phyloP scores from a whole-genome alignment of 2,888 invertebrate genomes.

The Cheiracanthium punctorium region DNA sequence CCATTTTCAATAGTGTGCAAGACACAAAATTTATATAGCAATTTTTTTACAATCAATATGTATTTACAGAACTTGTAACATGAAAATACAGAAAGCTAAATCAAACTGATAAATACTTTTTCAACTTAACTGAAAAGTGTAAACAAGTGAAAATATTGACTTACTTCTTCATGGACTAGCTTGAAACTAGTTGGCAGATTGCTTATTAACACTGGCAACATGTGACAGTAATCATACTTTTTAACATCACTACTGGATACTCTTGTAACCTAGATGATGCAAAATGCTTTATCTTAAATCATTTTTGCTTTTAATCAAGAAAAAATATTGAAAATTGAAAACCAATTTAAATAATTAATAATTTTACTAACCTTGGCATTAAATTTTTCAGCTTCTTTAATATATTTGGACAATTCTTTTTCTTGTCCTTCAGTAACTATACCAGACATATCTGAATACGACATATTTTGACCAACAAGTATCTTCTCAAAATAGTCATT shows the following conservation, averaged over 20 bases:
- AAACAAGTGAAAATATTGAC: not conserved
- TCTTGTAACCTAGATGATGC: too few relatives aligned
- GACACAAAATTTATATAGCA: too few relatives aligned
- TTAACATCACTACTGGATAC: too few relatives aligned
- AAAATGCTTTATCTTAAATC: too few relatives aligned
- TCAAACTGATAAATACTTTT: too few relatives aligned
- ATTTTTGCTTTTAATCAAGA: too few relatives aligned
- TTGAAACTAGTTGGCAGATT: conserved; percentile 24
- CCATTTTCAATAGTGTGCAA: too few relatives aligned
- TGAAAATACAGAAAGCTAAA: too few relatives aligned
- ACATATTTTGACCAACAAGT: conserved; percentile 3
- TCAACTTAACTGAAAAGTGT: too few relatives aligned
- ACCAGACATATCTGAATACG: conserved; percentile 34
- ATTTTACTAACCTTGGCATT: conserved; percentile 19
- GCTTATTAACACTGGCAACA: conserved; percentile 8
- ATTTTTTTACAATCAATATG: too few relatives aligned
- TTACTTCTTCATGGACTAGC: conserved; percentile 28
- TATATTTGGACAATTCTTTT: not conserved
- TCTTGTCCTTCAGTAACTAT: conserved; percentile 20
- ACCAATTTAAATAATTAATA: not conserved
- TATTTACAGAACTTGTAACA: too few relatives aligned
- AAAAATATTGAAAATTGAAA: not conserved
- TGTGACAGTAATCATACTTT: not conserved
- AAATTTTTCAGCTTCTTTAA: conserved; percentile 31
- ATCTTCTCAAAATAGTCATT: conserved; percentile 6